Base-by-base conservation (phyloP, 1,140 invertebrate species). In the Pteromalus puparum region DNA sequence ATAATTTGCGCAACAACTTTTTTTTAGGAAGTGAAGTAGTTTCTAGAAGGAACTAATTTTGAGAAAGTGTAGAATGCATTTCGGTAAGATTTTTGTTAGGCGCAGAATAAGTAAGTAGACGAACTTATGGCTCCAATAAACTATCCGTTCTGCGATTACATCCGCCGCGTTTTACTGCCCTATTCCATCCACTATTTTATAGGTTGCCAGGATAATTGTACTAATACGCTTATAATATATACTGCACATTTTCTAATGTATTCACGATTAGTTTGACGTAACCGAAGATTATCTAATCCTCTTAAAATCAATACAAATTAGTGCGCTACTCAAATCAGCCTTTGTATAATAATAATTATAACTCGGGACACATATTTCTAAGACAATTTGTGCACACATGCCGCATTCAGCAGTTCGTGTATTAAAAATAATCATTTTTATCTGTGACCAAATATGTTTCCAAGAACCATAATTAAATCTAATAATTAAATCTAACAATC, bases 1-100 rank as follows among this genome's bases (percentile, higher is more conserved):
- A n/a, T n/a, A 7, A 84, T 65, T 70, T 85, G 68, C 61, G 73
- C 42, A 46, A 70, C 68, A 30, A 18, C 30, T 12, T 30, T 70
- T 70, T 70, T 70, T 28, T 24, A 28, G 26, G 12, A 42, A 28
- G n/a, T 26, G 7, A 12, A 68, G 7, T 26, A 68, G 1, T 30
- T 30, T 70, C 26, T 30, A 70, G 24, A 28, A 28, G 26, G 68
- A 30, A 70, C 10, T 70, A 70, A 70, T 70, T 70, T 28, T 70
- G 28, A 70, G 68, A 70, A 70, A 70, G 68, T 70, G 18, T 10
- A 70, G 12, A 70, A 28, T 70, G 28, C 13, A 13, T 28, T 70
- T 70, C 10, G 2, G 68, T 70, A 13, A 70, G 2, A 15, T 70
- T 28, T 70, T 70, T 70, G 7, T 18, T 7, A 61, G 18, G 53